A percentile compares a stretch with the other conserved stretches of the same genome.
Conservation (phyloP, 2,888 invertebrate genomes). For the Hetaerina titia region DNA sequence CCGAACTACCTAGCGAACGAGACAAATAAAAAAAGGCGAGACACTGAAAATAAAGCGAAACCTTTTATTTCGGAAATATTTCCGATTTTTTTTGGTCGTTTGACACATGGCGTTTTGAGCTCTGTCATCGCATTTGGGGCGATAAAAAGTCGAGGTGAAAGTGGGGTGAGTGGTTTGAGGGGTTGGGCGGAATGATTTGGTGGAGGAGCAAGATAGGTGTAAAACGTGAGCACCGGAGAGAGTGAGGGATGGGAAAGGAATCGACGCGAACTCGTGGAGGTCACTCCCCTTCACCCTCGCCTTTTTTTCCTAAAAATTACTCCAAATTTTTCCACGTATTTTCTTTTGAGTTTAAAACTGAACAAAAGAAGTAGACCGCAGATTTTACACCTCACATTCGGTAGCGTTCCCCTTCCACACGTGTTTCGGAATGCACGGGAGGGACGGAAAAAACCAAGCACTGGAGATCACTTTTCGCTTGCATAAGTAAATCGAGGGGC, state of each 20-base stretch:
- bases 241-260: neutral
- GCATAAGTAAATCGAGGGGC: neutral
- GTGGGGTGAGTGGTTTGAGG: neutral
- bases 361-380: neutral
- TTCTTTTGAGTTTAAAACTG: neutral
- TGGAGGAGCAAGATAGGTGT: neutral
- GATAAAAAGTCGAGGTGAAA: neutral
- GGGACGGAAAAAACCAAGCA: no score
- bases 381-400: no score
- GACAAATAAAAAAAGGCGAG: neutral
- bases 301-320: neutral
- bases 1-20: neutral
- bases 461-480: no score
- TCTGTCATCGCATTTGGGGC: conserved; percentile 47
- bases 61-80: neutral
- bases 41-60: no score
- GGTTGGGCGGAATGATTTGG: neutral
- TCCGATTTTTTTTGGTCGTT: neutral
- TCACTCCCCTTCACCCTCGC: neutral
- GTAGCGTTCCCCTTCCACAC: no score
- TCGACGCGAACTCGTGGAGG: neutral
- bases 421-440: no score
- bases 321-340: neutral
- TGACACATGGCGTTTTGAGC: conserved; percentile 51
- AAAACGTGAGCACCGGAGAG: neutral